Base-by-base conservation (phyloP, 2,888 invertebrate genomes). In the Drosophila anceps region DNA sequence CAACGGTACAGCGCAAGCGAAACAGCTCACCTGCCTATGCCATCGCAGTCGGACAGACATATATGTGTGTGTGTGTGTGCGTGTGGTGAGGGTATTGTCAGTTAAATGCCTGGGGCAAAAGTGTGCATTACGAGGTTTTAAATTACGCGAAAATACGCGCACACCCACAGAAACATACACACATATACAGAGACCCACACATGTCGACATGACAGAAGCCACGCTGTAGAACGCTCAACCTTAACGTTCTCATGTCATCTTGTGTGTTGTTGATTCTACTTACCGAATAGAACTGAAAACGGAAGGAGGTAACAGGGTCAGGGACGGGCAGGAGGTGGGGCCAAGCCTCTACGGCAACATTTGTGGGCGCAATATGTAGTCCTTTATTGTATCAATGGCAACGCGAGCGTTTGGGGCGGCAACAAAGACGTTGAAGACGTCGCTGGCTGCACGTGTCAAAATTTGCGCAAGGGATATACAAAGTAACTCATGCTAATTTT, bases 111-210 rank as follows among this genome's bases (percentile, higher is more conserved):
- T 82, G 69, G 69, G 69, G 87, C 76, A 46, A 87, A 89, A 87
- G 90, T 90, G 82, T 87, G 81, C 87, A 89, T 88, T 90, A 87
- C 87, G 84, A 79, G 79, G 90, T 83, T 89, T 91, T 89, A 84
- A 91, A 90, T 89, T 89, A 83, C 90, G 88, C 72, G 82, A 79
- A 69, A 75, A 72, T 68, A 67, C 64, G 76, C 79, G 69, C 61
- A 82, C 72, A 65, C 43, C 67, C 65, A 64, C 33, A 54, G 46
- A 58, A 61, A 59, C 73, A 60, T 48, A 62, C 39, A 58, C 48
- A 62, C 6, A 35, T 29, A 18, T 5, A 43, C 27, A 35, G 7
- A 20, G 24, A 6, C 35, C 20, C 50, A 53, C 54, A 37, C 41
- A 53, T 51, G 29, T 29, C 37, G n/a, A 67, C 69, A 39, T 76